Evolutionary conservation across 2,113 vertebrate genomes (phyloP).

Genomic region (Scomber colias): DNA sequence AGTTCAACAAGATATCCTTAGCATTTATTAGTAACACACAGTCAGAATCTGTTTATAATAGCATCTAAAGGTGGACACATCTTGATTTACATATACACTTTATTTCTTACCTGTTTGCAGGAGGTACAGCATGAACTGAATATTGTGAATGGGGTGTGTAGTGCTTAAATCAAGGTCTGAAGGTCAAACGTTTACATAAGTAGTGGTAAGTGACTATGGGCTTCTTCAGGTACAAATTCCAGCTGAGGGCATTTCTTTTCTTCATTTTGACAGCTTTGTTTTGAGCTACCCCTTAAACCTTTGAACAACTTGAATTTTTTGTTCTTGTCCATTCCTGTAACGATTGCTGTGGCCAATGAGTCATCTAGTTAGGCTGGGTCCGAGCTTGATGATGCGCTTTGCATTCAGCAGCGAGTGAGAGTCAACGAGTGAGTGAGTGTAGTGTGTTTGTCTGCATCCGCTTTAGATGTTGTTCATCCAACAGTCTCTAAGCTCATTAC

Average conservation of each 20-base stretch:
- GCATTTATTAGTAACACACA: neutral
- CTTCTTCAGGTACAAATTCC: neutral
- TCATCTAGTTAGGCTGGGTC: slow-evolving; percentile 34
- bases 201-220: neutral
- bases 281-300: slow-evolving; percentile 6
- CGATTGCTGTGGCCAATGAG: slow-evolving; percentile 44
- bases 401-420: slow-evolving; percentile 48
- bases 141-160: too few relatives aligned
- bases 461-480: slow-evolving; percentile 70
- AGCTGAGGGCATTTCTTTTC: neutral
- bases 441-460: slow-evolving; percentile 61
- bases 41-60: neutral
- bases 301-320: slow-evolving; percentile 27
- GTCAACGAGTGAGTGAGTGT: slow-evolving; percentile 42
- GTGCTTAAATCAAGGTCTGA: neutral
- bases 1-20: neutral
- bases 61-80: neutral
- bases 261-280: slow-evolving; percentile 10
- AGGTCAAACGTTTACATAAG: neutral
- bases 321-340: slow-evolving; percentile 34
- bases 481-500: slow-evolving; percentile 81
- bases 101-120: neutral
- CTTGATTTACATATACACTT: neutral
- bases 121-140: neutral
- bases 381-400: slow-evolving; percentile 43